phyloP scores from a whole-genome alignment of 2,797 vertebrate species.

The Bufotes viridis region DNA sequence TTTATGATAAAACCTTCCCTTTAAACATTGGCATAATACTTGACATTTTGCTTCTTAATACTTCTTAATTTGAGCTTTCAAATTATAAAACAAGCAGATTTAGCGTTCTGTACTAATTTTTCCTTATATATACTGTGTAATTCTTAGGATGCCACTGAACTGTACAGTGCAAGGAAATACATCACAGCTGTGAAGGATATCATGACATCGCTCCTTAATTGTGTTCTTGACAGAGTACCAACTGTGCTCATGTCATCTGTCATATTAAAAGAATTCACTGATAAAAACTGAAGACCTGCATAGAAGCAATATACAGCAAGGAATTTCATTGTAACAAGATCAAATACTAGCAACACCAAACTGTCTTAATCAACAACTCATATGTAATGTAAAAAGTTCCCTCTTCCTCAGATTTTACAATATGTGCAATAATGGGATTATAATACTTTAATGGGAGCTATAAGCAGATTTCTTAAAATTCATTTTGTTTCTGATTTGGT shows the following conservation, averaged over 20 bases:
- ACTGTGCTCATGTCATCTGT: conserved; percentile 53
- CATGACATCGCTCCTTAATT: conserved; percentile 53
- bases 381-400: conserved; percentile 24
- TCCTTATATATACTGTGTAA: not conserved
- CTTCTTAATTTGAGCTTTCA: too few species aligned
- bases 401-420: not conserved
- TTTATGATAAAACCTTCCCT: too few species aligned
- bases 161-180: conserved; percentile 18
- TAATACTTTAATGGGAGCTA: not conserved
- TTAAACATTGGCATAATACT: too few species aligned
- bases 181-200: conserved; percentile 37
- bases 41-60: too few species aligned
- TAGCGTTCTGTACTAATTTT: not conserved
- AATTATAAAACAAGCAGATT: not conserved
- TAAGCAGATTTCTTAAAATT: too few species aligned
- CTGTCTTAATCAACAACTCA: conserved; percentile 9
- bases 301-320: conserved; percentile 39
- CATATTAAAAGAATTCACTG: conserved; percentile 52
- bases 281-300: conserved; percentile 38
- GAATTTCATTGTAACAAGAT: conserved; percentile 40
- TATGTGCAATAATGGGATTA: not conserved
- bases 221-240: conserved; percentile 46
- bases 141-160: conserved; percentile 9
- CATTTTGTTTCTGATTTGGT: too few species aligned
- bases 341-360: conserved; percentile 46